Conservation (phyloP, 1,140 invertebrate genomes). For the Drosophila fuyamai region DNA sequence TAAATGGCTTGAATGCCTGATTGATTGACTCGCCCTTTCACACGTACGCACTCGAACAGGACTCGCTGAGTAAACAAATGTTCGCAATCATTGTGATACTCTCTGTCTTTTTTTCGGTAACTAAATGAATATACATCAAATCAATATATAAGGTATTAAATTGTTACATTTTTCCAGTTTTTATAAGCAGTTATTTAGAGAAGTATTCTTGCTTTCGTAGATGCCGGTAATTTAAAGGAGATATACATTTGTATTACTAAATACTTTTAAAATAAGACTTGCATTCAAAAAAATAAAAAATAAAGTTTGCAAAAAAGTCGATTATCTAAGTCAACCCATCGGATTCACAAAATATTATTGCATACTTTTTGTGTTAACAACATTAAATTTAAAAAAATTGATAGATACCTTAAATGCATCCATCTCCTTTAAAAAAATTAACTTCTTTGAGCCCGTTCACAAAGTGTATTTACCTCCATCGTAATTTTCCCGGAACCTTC, state of each 20-base stretch:
- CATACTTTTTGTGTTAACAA: no score
- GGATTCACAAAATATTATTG: no score
- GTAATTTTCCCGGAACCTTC: slow-evolving; percentile 41
- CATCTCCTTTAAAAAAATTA: not conserved
- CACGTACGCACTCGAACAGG: slow-evolving; percentile 44
- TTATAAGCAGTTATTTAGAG: not conserved
- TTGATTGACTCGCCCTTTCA: slow-evolving; percentile 70
- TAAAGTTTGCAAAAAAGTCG: no score
- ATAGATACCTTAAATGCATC: not conserved
- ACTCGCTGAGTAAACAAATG: slow-evolving; percentile 9
- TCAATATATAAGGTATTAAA: not conserved
- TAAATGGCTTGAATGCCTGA: slow-evolving; percentile 79
- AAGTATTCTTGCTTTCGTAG: not conserved
- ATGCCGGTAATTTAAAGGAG: no score
- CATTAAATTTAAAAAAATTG: no score
- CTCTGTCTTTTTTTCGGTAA: slow-evolving; percentile 4
- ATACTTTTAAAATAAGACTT: no score
- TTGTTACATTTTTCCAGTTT: not conserved
- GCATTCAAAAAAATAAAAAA: no score
- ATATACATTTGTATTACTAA: no score
- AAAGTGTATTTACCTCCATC: slow-evolving; percentile 40
- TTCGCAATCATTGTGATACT: slow-evolving; percentile 19
- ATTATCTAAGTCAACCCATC: no score
- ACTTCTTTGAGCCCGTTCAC: not conserved
- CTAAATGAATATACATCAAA: not conserved